These are phyloP conservation scores for Mormyrus proboscirostris DNA, from an alignment of 2,797 vertebrate genomes.

Conservation along the genomic window DNA sequence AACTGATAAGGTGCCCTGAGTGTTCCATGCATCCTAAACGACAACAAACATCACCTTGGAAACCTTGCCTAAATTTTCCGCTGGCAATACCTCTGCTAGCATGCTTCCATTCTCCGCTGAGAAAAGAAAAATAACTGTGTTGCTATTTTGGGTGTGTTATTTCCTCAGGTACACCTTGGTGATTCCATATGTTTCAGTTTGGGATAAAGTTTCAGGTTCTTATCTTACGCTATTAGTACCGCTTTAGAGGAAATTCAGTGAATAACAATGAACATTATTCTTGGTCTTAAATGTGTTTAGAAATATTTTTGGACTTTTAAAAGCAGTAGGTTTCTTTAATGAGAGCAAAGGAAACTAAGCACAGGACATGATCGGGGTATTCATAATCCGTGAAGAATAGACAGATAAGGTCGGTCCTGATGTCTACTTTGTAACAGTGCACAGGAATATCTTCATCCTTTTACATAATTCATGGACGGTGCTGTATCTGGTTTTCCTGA, in stretches of 20 bases:
- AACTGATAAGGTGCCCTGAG: conserved; percentile 27
- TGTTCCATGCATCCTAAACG: conserved; percentile 27
- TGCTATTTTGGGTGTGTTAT: conserved; percentile 23
- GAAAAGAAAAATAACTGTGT: neutral
- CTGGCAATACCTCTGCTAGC: neutral
- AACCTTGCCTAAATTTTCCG: conserved; percentile 38
- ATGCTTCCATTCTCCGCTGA: neutral
- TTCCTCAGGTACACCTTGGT: conserved; percentile 33
- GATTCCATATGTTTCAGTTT: neutral
- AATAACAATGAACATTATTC: neutral
- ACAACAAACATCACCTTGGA: conserved; percentile 30
- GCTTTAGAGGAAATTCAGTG: conserved; percentile 6
- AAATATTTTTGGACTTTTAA: conserved; percentile 5
- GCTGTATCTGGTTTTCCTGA: neutral
- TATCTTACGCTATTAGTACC: neutral
- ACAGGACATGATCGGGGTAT: neutral
- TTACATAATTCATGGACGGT: neutral
- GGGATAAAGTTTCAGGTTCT: conserved; percentile 1
- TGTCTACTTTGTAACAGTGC: neutral
- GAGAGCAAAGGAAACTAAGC: neutral
- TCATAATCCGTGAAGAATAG: neutral
- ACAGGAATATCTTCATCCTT: neutral
- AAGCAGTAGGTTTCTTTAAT: neutral
- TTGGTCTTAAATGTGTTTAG: neutral
- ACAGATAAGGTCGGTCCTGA: neutral